A percentile compares a stretch with the other conserved stretches of the same genome.
phyloP scores from a whole-genome alignment of 1,140 invertebrate genomes.

The Penaeus japonicus region DNA sequence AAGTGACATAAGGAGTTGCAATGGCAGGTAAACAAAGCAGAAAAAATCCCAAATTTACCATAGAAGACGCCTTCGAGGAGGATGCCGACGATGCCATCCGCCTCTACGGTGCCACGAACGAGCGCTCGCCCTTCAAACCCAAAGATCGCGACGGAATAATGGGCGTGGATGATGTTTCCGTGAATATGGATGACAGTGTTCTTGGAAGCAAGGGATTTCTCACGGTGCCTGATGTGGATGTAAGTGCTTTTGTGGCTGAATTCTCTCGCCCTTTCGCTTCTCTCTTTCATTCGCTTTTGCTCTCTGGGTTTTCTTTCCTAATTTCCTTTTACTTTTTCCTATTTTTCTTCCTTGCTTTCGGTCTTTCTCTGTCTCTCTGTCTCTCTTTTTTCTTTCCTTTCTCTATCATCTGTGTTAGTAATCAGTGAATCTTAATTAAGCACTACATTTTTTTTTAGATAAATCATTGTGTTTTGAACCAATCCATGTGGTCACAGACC shows the following conservation, averaged over 20 bases:
- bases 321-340: too few relatives aligned
- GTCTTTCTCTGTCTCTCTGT: too few relatives aligned
- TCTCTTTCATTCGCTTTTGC: neutral
- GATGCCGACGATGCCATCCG: slow-evolving; percentile 80
- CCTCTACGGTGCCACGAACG: slow-evolving; percentile 77
- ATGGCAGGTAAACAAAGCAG: slow-evolving; percentile 21
- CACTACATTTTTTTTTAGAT: too few relatives aligned
- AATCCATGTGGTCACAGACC: too few relatives aligned
- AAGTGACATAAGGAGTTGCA: neutral
- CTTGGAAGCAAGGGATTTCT: neutral
- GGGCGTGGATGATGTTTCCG: neutral
- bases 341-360: too few relatives aligned
- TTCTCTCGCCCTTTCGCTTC: neutral
- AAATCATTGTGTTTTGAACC: too few relatives aligned
- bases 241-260: neutral
- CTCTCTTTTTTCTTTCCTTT: too few relatives aligned
- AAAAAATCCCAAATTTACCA: slow-evolving; percentile 70
- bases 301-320: too few relatives aligned
- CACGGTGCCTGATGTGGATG: slow-evolving; percentile 16
- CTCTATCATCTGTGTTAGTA: too few relatives aligned
- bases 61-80: slow-evolving; percentile 83
- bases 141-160: slow-evolving; percentile 45
- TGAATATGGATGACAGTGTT: neutral
- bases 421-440: too few relatives aligned
- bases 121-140: slow-evolving; percentile 66